Base-by-base conservation (phyloP, 2,797 vertebrate species). In the Onychomys leucogaster region DNA sequence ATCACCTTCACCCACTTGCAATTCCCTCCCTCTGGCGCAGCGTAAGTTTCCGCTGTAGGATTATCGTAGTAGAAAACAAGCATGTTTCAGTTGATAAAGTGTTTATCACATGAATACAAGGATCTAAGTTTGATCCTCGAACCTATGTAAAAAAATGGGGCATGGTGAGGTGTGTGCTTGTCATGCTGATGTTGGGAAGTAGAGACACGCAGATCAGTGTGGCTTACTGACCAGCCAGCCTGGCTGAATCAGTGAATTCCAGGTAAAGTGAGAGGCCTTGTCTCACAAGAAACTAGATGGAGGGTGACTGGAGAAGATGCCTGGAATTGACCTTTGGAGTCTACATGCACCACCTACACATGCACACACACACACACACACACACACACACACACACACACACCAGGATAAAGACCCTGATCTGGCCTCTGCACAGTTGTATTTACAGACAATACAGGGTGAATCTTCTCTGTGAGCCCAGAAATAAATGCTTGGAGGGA, bases 1-100 rank as follows among this genome's bases (percentile, higher is more conserved):
- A 89, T 93, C 94, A 91, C 95, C 97, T 96, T 94, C 81, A 93
- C 81, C 94, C 95, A 94, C 94, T 92, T 96, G 94, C 93, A 96
- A 94, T 95, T 69, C 91, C 92, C 57, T 97, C 95, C 95, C 92
- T 96, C 89, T 89, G 71, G 92, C 69, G 82, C 19, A 37, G 52
- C 67, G 80, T 96, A 81, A 63, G 89, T 97, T 96, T 94, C 90
- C 78, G 87, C 78, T 83, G 78, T 83, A 78, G 90, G 52, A 97
- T 94, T 91, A 89, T 89, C 85, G 73, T 89, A 94, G 91, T 85
- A 73, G 80, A 92, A 78, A 87, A 34, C 34, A 91, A 95, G 91
- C 94, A 91, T 0, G 0, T 89, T 91, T 94, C 12, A 41, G 49
- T 73, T 21, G 49, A n/a, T 32, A 73, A 73, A 55, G 49, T 12